A percentile compares a stretch with the other conserved stretches of the same genome.
phyloP scores from a whole-genome alignment of 1,140 invertebrate genomes.

The Aphis gossypii region DNA sequence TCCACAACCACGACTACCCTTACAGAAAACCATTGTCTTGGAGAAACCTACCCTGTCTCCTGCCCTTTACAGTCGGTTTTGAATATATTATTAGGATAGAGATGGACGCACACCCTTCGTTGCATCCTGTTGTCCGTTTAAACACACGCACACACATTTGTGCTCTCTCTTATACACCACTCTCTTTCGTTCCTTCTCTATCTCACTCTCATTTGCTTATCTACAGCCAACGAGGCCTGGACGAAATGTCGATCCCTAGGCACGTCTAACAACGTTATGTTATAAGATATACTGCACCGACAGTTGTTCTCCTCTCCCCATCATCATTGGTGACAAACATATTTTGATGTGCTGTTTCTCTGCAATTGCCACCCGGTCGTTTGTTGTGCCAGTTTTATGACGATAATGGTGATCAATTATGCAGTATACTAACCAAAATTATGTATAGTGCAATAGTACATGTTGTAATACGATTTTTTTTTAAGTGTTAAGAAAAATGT shows the following conservation, averaged over 20 bases:
- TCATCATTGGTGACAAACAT: constrained; percentile 11
- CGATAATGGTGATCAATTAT: neutral
- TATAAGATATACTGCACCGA: constrained; percentile 22
- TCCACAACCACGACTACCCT: neutral
- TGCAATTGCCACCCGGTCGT: constrained; percentile 15
- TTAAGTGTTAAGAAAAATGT: neutral
- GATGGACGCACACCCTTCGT: constrained; percentile 55
- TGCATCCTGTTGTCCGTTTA: constrained; percentile 54
- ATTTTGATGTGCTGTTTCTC: constrained; percentile 12
- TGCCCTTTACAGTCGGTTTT: constrained; percentile 53
- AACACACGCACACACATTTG: constrained; percentile 16
- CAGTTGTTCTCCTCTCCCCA: neutral
- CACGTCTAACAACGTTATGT: constrained; percentile 48
- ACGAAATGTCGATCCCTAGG: constrained; percentile 52
- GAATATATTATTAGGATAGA: constrained; percentile 57
- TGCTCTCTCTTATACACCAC: neutral
- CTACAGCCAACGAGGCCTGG: constrained; percentile 35
- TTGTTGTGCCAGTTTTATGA: constrained; percentile 11
- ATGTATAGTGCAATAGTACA: neutral
- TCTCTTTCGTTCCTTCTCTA: neutral
- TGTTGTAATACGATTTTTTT: neutral
- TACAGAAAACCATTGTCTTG: constrained; percentile 54
- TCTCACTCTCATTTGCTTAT: constrained; percentile 50
- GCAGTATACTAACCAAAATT: neutral
- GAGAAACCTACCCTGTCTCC: constrained; percentile 45